Percentiles rank a stretch among this genome's conserved stretches.
phyloP scores from a whole-genome alignment of 2,888 invertebrate genomes.

The Kryphioiulus occultus region DNA sequence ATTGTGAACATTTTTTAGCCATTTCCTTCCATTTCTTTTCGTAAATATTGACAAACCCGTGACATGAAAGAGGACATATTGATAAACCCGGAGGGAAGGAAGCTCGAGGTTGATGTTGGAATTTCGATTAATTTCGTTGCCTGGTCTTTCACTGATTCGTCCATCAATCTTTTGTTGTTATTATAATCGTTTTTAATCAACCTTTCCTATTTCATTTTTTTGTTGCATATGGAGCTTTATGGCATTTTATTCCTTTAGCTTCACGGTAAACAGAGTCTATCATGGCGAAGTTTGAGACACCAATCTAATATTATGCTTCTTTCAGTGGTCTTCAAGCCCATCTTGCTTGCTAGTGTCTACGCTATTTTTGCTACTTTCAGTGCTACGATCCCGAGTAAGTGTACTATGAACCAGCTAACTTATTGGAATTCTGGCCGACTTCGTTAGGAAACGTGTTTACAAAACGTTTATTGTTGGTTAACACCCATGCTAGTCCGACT shows the following conservation, averaged over 20 bases:
- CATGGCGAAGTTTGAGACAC: background rate
- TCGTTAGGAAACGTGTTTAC: too few relatives aligned
- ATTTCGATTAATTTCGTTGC: background rate
- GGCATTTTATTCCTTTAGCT: background rate
- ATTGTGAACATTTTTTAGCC: slow-evolving; percentile 12
- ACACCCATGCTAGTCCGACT: too few relatives aligned
- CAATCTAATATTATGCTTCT: background rate
- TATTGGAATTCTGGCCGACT: too few relatives aligned
- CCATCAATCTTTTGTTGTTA: background rate
- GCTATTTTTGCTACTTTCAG: too few relatives aligned
- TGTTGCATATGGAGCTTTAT: background rate
- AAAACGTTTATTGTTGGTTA: too few relatives aligned
- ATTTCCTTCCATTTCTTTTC: background rate
- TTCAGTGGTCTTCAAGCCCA: background rate
- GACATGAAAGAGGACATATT: slow-evolving; percentile 6
- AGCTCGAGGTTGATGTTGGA: background rate
- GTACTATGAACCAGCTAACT: background rate
- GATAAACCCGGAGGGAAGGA: background rate
- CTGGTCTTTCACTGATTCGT: background rate
- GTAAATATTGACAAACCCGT: background rate
- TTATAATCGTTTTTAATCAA: background rate
- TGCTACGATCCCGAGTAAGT: background rate
- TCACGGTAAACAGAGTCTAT: background rate
- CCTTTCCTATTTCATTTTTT: background rate
- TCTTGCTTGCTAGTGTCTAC: too few relatives aligned